Evolutionary conservation across 2,888 invertebrate species (phyloP), one percentile per base, ranked within the genome.

Genomic region (Stenichneumon culpator): DNA sequence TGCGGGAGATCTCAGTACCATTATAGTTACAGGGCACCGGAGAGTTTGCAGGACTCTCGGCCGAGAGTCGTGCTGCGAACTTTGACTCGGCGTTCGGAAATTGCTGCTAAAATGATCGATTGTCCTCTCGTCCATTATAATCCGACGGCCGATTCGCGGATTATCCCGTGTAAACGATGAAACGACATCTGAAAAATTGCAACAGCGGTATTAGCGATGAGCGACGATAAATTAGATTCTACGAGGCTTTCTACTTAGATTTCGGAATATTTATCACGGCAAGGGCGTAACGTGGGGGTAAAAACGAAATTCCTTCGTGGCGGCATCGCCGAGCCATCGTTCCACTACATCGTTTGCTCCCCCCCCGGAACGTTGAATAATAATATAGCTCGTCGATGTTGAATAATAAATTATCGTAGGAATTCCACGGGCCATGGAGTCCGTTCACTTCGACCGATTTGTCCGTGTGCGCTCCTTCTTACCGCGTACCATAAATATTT

Each of bases 401-500:
- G 86, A 83, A 86, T 86, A 86, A 86, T 86, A 83, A 86, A 86
- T 86, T 80, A 86, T 86, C 83, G 82, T 72, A 80, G 86, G 83
- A 86, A 86, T 86, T 86, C 74, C 83, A 70, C 69, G 80, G 57
- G 75, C 81, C 81, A 60, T 75, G 69, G 54, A 65, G 74, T 52
- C 67, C 72, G 70, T 36, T 70, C 57, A 39, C 75, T 60, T 72
- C 28, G 57, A 77, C 57, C 79, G 81, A 82, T 79, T 82, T 75
- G 63, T 85, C 60, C 44, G 65, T 54, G 32, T 70, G 68, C 68
- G 32, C 25, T 32, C 6, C 50, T 16, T 60, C 22, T 19, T 54
- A 22, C 47, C 60, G n/a, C 60, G 69, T 63, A 54, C 36, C 54
- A 74, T 84, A 79, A 82, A 82, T 82, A 47, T 47, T 47, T 47